Evolutionary conservation across 2,113 vertebrate genomes (phyloP), one percentile per base, ranked within the genome.

Genomic region (Zeus faber): DNA sequence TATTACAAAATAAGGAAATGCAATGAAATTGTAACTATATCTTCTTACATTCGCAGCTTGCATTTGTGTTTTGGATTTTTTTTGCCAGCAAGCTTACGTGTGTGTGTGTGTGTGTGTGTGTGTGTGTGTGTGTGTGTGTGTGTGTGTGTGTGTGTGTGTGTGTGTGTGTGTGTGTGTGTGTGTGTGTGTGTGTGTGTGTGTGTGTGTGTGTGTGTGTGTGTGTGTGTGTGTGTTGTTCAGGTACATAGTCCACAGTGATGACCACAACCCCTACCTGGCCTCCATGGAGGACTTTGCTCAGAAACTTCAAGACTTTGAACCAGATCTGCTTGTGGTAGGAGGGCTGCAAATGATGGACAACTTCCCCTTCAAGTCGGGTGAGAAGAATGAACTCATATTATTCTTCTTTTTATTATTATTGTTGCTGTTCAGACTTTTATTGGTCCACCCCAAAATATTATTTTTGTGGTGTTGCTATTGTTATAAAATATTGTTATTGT

Each of bases 321-420:
- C 91, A 43, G 89, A 90, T 50, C 74, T 93, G 39, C 55, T 93
- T 40, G 88, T 93, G 44, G 87, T 93, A 40, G 90, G 91, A 8
- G 91, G 91, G 2, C 82, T 92, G 31, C 91, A 93, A 55, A 93
- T 92, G 91, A 92, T 92, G 91, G 91, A 93, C 63, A 92, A 81
- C 74, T 93, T 91, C 73, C 91, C 91, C 7, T 93, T 92, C 50
- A 77, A 76, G 26, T 44, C 67, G 54, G 90, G 91, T 91, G 52
- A 69, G 58, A 56, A n/a, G 10, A 64, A 22, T 27, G 1, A 1
- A 7, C n/a, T 1, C 16, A 33, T 5, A n/a, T n/a, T n/a, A n/a
- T n/a, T n/a, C n/a, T n/a, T n/a, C n/a, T n/a, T n/a, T n/a, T n/a
- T n/a, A n/a, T n/a, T n/a, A n/a, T n/a, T n/a, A n/a, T n/a, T n/a